phyloP scores from a whole-genome alignment of 2,113 vertebrate genomes.

The Corythornis vintsioides region DNA sequence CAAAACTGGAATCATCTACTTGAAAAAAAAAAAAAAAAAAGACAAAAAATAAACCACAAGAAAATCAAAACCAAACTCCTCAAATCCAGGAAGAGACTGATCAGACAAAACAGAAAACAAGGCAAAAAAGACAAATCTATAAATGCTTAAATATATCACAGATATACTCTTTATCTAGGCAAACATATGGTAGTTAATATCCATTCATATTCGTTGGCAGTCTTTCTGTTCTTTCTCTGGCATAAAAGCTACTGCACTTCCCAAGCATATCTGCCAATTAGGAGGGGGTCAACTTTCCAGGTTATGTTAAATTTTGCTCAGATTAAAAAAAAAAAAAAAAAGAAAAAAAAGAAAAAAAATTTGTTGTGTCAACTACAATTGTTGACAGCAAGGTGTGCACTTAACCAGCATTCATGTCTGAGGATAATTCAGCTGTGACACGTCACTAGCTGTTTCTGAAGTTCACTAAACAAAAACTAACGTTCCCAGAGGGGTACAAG shows the following conservation, averaged over 20 bases:
- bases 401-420: background rate
- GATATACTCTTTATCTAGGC: background rate
- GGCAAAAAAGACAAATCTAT: background rate
- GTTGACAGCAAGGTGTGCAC: background rate
- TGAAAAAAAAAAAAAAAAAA: background rate
- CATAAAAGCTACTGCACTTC: background rate
- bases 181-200: background rate
- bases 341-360: too few relatives aligned
- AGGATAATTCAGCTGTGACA: conserved; percentile 11
- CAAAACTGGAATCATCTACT: background rate
- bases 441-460: background rate
- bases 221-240: background rate
- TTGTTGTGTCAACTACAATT: conserved; percentile 2
- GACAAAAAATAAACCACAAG: background rate
- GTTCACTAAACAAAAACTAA: background rate
- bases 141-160: conserved; percentile 21
- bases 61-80: background rate
- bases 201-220: background rate
- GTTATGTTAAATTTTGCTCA: conserved; percentile 35
- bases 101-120: background rate
- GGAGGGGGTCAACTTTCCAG: conserved; percentile 32
- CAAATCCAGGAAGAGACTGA: background rate
- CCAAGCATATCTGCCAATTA: conserved; percentile 31
- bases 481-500: background rate
- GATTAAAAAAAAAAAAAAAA: background rate